Percentiles rank a stretch among this genome's conserved stretches.
phyloP scores from a whole-genome alignment of 2,888 invertebrate genomes.

The Rhynchonema sp. region DNA sequence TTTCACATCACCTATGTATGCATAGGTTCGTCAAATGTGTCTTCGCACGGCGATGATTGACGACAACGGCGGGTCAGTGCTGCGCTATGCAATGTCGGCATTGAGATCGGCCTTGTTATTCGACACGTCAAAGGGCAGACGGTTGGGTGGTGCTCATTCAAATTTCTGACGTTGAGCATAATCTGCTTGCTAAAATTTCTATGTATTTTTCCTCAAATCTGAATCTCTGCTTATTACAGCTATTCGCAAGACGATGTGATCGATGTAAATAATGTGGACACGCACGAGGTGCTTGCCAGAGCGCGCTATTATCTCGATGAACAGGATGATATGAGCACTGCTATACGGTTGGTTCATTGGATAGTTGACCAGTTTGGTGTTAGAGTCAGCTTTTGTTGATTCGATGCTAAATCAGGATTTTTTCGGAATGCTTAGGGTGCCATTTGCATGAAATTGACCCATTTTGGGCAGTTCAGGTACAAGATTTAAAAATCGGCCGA shows the following conservation, averaged over 20 bases:
- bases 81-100: slow-evolving; percentile 52
- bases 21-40: slow-evolving; percentile 50
- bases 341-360: slow-evolving; percentile 45
- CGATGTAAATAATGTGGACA: slow-evolving; percentile 40
- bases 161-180: slow-evolving; percentile 16
- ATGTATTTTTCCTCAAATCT: background rate
- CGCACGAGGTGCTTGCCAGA: slow-evolving; percentile 68
- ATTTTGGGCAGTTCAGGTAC: too few relatives aligned
- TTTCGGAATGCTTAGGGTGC: too few relatives aligned
- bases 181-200: background rate
- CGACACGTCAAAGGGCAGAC: slow-evolving; percentile 47
- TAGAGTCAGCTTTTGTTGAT: too few relatives aligned
- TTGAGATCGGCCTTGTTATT: slow-evolving; percentile 54
- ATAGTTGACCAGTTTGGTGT: background rate
- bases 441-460: too few relatives aligned
- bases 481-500: too few relatives aligned
- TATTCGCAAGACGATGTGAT: slow-evolving; percentile 11
- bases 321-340: slow-evolving; percentile 57
- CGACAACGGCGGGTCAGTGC: slow-evolving; percentile 59
- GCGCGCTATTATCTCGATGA: slow-evolving; percentile 72
- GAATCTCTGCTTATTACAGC: too few relatives aligned
- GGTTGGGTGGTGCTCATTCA: slow-evolving; percentile 48
- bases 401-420: too few relatives aligned
- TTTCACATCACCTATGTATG: too few relatives aligned
- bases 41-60: slow-evolving; percentile 65